Percentiles rank a stretch among this genome's conserved stretches.
Evolutionary conservation across 2,888 invertebrate genomes (phyloP).

Genomic region (Rhamphomyia laevipes): DNA sequence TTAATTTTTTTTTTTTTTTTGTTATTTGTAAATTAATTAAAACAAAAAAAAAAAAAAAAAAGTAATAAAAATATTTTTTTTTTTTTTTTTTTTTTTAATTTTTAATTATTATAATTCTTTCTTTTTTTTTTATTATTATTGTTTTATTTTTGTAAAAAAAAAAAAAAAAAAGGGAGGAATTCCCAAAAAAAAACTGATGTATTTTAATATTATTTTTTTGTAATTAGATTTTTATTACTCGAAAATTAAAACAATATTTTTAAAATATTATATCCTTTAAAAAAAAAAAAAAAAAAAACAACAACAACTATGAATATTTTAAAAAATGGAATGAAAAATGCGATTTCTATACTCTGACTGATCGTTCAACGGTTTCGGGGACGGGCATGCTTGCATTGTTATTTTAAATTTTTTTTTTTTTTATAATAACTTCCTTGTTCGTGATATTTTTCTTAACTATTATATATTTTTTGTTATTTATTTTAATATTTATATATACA

Average conservation of each 20-base stretch:
- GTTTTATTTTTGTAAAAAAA: neutral
- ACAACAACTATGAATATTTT: too few relatives aligned
- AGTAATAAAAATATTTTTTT: conserved; percentile 14
- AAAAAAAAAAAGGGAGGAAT: conserved; percentile 17
- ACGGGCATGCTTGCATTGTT: conserved; percentile 21
- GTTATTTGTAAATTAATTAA: conserved; percentile 3
- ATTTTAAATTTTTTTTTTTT: conserved; percentile 4
- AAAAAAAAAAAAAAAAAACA: neutral
- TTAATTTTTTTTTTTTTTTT: conserved; percentile 5
- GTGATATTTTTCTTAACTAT: too few relatives aligned
- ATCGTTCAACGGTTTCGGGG: conserved; percentile 33
- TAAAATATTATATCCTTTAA: too few relatives aligned
- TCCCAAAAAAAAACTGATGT: conserved; percentile 17
- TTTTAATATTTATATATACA: too few relatives aligned
- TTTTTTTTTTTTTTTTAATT: conserved; percentile 1
- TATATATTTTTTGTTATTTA: too few relatives aligned
- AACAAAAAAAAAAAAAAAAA: conserved; percentile 14
- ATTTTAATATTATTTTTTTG: neutral
- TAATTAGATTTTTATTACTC: neutral
- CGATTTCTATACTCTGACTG: conserved; percentile 17
- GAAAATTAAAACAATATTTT: too few relatives aligned
- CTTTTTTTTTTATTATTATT: conserved; percentile 5
- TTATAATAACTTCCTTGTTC: too few relatives aligned
- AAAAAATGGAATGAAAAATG: neutral
- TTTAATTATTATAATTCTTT: conserved; percentile 13